A percentile compares a stretch with the other conserved stretches of the same genome.
phyloP scores from a whole-genome alignment of 2,113 vertebrate species.

The Xiphophorus hellerii region DNA sequence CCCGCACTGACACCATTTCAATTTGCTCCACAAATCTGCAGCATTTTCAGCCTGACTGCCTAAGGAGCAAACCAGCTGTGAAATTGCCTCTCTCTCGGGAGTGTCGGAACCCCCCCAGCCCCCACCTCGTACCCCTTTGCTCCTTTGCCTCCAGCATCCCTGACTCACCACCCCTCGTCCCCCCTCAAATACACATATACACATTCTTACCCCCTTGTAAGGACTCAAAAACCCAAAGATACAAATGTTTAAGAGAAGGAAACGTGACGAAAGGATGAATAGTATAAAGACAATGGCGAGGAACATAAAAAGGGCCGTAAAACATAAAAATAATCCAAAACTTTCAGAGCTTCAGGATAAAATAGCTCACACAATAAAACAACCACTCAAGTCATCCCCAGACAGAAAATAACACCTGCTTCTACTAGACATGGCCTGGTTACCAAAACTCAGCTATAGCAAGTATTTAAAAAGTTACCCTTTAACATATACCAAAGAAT shows the following conservation, averaged over 20 bases:
- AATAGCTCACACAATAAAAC: constrained; percentile 48
- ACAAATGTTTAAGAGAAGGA: constrained; percentile 9
- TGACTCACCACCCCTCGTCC: constrained; percentile 76
- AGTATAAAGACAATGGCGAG: constrained; percentile 30
- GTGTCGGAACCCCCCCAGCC: constrained; percentile 85
- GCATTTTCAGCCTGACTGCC: constrained; percentile 99
- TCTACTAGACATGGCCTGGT: background rate
- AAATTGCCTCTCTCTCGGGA: constrained; percentile 99
- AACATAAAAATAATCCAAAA: constrained; percentile 63
- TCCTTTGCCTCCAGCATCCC: constrained; percentile 81
- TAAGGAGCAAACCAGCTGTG: constrained; percentile 99
- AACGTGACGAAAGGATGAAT: constrained; percentile 27
- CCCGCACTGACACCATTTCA: constrained; percentile 99
- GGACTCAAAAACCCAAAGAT: constrained; percentile 72
- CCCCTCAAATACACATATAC: constrained; percentile 77
- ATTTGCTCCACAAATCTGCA: constrained; percentile 98
- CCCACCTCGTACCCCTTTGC: constrained; percentile 74
- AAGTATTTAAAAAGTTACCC: background rate
- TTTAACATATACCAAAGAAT: background rate
- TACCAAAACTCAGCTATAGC: background rate
- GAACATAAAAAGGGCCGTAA: constrained; percentile 29
- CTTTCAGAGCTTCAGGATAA: constrained; percentile 44
- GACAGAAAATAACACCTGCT: constrained; percentile 37
- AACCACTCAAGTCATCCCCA: constrained; percentile 57
- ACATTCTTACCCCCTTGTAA: background rate